Conservation (phyloP, 2,113 vertebrate species). For the Anolis carolinensis region DNA sequence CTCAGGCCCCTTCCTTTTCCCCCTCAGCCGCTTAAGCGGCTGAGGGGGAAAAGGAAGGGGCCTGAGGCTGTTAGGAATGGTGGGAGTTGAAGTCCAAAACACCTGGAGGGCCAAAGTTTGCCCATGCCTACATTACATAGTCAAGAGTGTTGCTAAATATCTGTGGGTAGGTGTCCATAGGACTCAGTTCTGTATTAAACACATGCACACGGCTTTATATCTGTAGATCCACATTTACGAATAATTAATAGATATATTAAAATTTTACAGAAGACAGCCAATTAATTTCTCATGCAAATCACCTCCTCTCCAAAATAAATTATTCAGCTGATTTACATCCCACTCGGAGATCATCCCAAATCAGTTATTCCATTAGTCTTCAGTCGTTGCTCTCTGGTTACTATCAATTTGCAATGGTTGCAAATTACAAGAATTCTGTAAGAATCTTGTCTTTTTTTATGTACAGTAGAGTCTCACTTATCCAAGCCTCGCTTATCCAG, state of each 20-base stretch:
- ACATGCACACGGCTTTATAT: neutral
- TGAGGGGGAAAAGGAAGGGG: no score
- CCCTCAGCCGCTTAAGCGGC: no score
- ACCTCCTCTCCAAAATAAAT: neutral
- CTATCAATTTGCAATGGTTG: neutral
- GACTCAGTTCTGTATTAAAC: neutral
- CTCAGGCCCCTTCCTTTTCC: no score
- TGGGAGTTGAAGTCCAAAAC: no score
- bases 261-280: neutral
- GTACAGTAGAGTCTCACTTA: no score
- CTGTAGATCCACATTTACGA: neutral
- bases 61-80: no score
- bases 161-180: neutral
- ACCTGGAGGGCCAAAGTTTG: no score
- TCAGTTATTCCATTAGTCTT: no score
- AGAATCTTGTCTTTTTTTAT: neutral
- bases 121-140: no score
- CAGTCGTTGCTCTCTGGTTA: no score
- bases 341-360: neutral
- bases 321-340: neutral
- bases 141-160: no score
- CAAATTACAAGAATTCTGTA: neutral
- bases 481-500: no score
- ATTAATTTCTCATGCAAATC: neutral
- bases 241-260: neutral